Evolutionary conservation across 1,140 invertebrate species (phyloP), one percentile per base, ranked within the genome.

Genomic region (Maniola jurtina): DNA sequence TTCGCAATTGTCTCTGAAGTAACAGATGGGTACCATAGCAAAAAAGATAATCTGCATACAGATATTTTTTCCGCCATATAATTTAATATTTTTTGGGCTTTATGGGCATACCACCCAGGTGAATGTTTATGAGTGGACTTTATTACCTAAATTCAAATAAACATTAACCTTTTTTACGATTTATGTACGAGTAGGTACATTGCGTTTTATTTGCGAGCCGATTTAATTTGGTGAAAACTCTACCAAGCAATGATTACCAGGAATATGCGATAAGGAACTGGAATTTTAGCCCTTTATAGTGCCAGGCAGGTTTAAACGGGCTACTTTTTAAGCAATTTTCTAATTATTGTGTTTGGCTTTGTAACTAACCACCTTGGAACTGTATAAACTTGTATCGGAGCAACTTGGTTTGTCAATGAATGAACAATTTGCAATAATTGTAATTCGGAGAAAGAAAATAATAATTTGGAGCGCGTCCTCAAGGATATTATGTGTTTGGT

Each of bases 221-320:
- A 75, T 83, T 79, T 73, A 79, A 81, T 80, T 81, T 80, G 70
- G 69, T 63, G 64, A 68, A 71, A 77, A 73, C 71, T 71, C 66
- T 66, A 56, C 70, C 42, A 40, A n/a, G 60, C 62, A 76, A 76
- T 80, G 67, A 80, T 70, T 81, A 76, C 78, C 61, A 66, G 47
- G 74, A 77, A 80, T 61, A 36, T 74, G 71, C 68, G 82, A 86
- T 83, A 84, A 83, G 70, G 72, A 63, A 70, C 71, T 79, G 78
- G 82, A 79, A 80, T 78, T 79, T 83, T 75, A 75, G 73, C n/a
- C n/a, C n/a, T n/a, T n/a, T n/a, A n/a, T n/a, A n/a, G 25, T 25
- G 4, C 25, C 4, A 25, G 25, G 4, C 25, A 4, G 25, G 25
- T 25, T 0, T 38, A 11, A 38, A 38, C 10, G 38, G 10, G 38